phyloP scores from a whole-genome alignment of 2,888 invertebrate genomes.

The Zele albiditarsus region DNA sequence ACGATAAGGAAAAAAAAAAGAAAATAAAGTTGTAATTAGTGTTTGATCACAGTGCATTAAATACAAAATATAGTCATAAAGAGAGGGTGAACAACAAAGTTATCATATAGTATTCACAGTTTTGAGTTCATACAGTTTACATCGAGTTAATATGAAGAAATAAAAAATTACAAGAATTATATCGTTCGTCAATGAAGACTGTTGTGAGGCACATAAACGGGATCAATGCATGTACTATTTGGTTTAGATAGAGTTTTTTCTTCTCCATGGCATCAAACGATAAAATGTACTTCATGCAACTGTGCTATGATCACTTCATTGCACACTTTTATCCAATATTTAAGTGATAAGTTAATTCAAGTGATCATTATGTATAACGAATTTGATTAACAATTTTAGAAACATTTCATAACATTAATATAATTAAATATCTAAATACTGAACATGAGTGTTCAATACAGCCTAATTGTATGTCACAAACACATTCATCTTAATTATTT shows the following conservation, averaged over 20 bases:
- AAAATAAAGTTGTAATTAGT: slow-evolving; percentile 32
- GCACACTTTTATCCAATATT: neutral
- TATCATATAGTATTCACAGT: slow-evolving; percentile 25
- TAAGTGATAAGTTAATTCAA: neutral
- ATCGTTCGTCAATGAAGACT: slow-evolving; percentile 56
- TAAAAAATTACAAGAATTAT: slow-evolving; percentile 43
- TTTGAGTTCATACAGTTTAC: slow-evolving; percentile 27
- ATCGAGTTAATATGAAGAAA: slow-evolving; percentile 37
- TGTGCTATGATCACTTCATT: neutral
- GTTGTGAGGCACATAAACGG: slow-evolving; percentile 60
- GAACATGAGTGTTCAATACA: slow-evolving; percentile 2
- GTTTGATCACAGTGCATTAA: slow-evolving; percentile 29
- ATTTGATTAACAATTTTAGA: neutral
- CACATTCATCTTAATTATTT: slow-evolving; percentile 54
- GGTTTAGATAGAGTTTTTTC: slow-evolving; percentile 43
- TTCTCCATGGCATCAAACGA: slow-evolving; percentile 21
- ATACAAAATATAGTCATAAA: slow-evolving; percentile 36
- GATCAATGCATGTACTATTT: slow-evolving; percentile 62
- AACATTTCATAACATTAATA: slow-evolving; percentile 2
- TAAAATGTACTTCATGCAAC: neutral
- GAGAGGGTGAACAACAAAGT: slow-evolving; percentile 45
- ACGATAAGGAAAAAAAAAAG: slow-evolving; percentile 30
- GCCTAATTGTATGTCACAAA: slow-evolving; percentile 47
- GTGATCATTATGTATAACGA: neutral
- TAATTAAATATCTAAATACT: slow-evolving; percentile 12